A percentile compares a stretch with the other conserved stretches of the same genome.
Evolutionary conservation across 2,797 vertebrate genomes (phyloP).

Genomic region (Neomorphus geoffroyi): DNA sequence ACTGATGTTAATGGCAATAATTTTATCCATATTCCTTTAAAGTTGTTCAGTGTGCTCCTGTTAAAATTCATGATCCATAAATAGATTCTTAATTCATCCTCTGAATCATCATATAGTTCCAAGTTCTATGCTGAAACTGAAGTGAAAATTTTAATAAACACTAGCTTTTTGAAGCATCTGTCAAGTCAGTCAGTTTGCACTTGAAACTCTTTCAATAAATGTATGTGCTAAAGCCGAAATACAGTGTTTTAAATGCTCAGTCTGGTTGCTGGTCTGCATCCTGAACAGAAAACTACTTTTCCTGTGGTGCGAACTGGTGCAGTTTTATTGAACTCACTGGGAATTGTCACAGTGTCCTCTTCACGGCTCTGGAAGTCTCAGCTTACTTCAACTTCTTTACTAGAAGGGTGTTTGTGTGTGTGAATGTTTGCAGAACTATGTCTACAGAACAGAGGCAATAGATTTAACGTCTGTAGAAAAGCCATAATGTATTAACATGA

Average conservation of each 20-base stretch:
- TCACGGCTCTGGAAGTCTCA: background rate
- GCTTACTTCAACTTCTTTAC: background rate
- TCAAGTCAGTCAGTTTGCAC: background rate
- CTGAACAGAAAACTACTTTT: background rate
- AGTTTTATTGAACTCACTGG: background rate
- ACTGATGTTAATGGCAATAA: background rate
- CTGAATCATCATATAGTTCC: background rate
- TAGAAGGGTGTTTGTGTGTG: background rate
- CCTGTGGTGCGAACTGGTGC: background rate
- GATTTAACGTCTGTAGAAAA: background rate
- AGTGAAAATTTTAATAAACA: background rate
- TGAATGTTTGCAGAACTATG: background rate
- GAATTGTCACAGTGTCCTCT: background rate
- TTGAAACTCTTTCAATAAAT: background rate
- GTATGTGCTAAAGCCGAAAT: rapidly evolving
- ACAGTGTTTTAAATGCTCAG: background rate
- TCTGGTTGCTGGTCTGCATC: background rate
- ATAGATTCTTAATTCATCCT: background rate
- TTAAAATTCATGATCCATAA: slow-evolving; percentile 8
- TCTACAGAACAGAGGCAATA: background rate
- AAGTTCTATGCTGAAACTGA: background rate
- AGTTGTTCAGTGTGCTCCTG: slow-evolving; percentile 7
- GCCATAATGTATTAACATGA: background rate
- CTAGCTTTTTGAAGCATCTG: background rate
- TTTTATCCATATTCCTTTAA: slow-evolving; percentile 17